Evolutionary conservation across 1,140 invertebrate species (phyloP).

Genomic region (Orius laevigatus): DNA sequence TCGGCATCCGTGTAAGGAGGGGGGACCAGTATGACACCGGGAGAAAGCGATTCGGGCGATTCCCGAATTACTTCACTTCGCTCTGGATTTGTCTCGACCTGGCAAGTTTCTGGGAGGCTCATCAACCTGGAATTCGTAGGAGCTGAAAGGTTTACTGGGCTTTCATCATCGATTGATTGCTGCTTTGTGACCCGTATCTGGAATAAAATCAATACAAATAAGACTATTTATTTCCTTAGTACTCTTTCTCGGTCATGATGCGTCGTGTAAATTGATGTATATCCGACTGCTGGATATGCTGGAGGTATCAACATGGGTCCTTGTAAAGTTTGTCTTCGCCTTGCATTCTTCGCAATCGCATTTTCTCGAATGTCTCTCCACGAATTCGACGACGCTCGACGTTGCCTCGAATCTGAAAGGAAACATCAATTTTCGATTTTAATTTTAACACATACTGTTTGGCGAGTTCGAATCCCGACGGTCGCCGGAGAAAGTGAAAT

Average conservation of each 20-base stretch:
- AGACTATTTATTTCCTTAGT: too few relatives aligned
- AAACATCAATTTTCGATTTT: neutral
- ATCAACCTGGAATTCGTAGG: neutral
- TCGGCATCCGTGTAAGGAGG: constrained; percentile 19
- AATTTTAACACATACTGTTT: constrained; percentile 6
- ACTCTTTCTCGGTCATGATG: constrained; percentile 19
- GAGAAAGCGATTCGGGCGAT: constrained; percentile 19
- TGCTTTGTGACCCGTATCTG: constrained; percentile 14
- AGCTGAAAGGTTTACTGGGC: neutral
- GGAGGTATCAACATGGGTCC: constrained; percentile 20
- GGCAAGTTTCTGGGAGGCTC: constrained; percentile 1
- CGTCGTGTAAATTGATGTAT: constrained; percentile 21
- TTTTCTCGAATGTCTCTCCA: constrained; percentile 18
- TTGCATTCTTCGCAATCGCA: constrained; percentile 14
- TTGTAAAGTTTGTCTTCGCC: constrained; percentile 20
- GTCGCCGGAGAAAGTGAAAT: constrained; percentile 33
- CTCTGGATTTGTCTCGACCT: constrained; percentile 3
- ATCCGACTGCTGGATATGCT: constrained; percentile 22
- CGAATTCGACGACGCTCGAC: constrained; percentile 20
- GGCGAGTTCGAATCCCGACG: neutral
- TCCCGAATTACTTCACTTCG: neutral
- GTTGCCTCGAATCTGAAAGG: constrained; percentile 15
- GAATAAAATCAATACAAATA: neutral
- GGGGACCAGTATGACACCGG: constrained; percentile 21
- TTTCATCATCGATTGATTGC: constrained; percentile 11